These are phyloP conservation scores for Calcarius ornatus DNA, from an alignment of 2,113 vertebrate genomes.

Conservation along the genomic window DNA sequence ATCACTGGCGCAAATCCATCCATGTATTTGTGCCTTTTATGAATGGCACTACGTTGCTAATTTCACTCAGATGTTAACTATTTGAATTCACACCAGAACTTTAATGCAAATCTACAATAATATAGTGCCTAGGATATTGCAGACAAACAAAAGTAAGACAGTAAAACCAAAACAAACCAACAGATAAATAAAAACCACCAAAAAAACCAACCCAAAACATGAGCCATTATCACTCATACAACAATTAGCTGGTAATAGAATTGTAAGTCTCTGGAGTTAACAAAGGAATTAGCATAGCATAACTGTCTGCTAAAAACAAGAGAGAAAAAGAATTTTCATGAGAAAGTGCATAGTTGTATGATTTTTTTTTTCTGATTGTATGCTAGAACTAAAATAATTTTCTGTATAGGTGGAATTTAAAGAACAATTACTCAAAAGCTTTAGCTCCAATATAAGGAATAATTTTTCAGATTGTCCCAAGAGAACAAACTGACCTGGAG, in stretches of 20 bases:
- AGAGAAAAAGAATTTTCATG: background rate
- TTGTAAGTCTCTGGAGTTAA: background rate
- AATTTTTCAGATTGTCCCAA: background rate
- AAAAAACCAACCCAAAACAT: fast-evolving
- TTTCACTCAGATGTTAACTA: background rate
- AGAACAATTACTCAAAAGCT: background rate
- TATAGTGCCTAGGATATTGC: background rate
- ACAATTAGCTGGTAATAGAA: background rate
- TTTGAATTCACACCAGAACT: background rate
- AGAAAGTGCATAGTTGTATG: background rate
- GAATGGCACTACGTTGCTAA: background rate
- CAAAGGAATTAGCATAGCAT: background rate
- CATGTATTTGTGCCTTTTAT: background rate
- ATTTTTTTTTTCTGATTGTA: background rate
- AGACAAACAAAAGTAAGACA: background rate
- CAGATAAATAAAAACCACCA: background rate
- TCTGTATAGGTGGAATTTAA: background rate
- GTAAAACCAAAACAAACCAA: background rate
- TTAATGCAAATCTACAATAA: background rate
- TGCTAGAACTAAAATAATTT: background rate
- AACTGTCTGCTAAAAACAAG: background rate
- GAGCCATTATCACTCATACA: background rate
- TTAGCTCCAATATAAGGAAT: background rate
- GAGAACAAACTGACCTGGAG: background rate
- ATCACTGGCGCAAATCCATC: background rate